Conservation (phyloP, 2,888 invertebrate species). For the Gerris lacustris region DNA sequence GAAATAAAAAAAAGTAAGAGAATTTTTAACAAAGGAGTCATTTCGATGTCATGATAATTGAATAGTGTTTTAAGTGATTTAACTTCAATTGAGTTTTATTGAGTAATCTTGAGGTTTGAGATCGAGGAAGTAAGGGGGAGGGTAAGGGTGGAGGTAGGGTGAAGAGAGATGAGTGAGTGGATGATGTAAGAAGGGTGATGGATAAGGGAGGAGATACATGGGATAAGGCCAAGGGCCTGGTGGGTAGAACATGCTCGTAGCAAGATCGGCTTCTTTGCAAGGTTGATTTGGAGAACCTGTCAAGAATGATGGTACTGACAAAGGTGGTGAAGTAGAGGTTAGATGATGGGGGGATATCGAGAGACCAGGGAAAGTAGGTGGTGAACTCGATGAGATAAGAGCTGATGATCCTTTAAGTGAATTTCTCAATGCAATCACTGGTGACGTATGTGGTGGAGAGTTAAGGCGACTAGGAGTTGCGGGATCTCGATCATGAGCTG, state of each 20-base stretch:
- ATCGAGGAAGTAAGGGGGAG: neutral
- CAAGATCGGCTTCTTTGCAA: neutral
- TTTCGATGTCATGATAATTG: too few species aligned
- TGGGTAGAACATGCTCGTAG: slow-evolving; percentile 33
- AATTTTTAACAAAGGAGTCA: too few species aligned
- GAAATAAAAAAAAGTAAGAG: too few species aligned
- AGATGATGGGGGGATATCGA: slow-evolving; percentile 36
- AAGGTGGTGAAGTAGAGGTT: slow-evolving; percentile 2
- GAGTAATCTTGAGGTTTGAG: neutral
- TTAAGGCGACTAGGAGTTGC: slow-evolving; percentile 25
- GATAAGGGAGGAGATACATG: slow-evolving; percentile 34
- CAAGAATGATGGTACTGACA: neutral
- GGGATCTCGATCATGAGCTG: slow-evolving; percentile 39
- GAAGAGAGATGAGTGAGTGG: slow-evolving; percentile 30
- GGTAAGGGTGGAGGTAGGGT: slow-evolving; percentile 32
- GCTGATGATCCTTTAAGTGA: slow-evolving; percentile 29
- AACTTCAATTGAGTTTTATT: neutral
- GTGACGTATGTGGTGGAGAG: neutral
- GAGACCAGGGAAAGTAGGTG: slow-evolving; percentile 38
- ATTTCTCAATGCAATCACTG: too few species aligned
- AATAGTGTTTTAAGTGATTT: neutral
- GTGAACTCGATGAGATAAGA: slow-evolving; percentile 35
- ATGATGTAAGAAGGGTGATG: slow-evolving; percentile 31
- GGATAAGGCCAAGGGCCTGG: slow-evolving; percentile 33
- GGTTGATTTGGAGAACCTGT: neutral